phyloP scores from a whole-genome alignment of 2,888 invertebrate species.

The Cotesia congregata region DNA sequence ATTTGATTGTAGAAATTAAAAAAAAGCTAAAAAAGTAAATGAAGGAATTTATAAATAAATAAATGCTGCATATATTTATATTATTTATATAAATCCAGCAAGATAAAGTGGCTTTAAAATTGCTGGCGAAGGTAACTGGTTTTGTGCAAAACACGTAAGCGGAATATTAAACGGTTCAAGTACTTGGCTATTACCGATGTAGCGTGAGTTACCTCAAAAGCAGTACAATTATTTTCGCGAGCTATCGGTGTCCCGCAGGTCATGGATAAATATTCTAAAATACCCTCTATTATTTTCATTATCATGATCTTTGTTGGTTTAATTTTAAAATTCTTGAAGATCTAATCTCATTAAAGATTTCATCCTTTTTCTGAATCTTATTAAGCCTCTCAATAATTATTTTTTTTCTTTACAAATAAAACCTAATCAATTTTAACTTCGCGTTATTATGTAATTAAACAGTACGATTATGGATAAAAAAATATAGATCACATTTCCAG shows the following conservation, averaged over 20 bases:
- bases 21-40: not conserved
- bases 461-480: not conserved
- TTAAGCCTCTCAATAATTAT: too few species aligned
- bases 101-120: slow-evolving; percentile 25
- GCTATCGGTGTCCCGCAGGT: slow-evolving; percentile 9
- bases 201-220: slow-evolving; percentile 28
- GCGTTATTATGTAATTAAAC: too few species aligned
- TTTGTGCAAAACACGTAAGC: slow-evolving; percentile 21
- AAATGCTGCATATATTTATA: not conserved
- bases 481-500: slow-evolving; percentile 8
- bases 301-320: not conserved
- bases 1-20: not conserved
- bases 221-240: slow-evolving; percentile 28
- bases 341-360: too few species aligned
- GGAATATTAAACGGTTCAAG: slow-evolving; percentile 28
- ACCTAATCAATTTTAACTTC: too few species aligned
- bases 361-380: too few species aligned
- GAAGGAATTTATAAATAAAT: not conserved
- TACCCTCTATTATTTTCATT: not conserved
- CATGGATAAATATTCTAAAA: slow-evolving; percentile 8
- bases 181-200: slow-evolving; percentile 17
- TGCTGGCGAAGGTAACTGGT: slow-evolving; percentile 27
- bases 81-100: slow-evolving; percentile 1
- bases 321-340: not conserved
- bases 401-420: too few species aligned